Evolutionary conservation across 2,888 invertebrate species (phyloP).

Genomic region (Yponomeuta cagnagella): DNA sequence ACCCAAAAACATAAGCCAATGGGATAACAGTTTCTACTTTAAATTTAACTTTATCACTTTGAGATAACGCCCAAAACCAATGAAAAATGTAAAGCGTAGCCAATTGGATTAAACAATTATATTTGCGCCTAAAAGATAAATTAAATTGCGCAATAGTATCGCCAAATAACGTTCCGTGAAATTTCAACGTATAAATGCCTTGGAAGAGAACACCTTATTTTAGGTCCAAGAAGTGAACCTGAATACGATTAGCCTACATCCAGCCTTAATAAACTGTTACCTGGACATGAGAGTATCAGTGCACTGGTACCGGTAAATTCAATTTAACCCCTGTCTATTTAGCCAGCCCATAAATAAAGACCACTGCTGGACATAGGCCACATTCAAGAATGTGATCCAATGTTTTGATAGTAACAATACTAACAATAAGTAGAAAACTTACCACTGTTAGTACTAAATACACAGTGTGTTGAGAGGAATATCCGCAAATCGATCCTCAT

Average conservation of each 20-base stretch:
- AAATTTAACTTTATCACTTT: no score
- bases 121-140: no score
- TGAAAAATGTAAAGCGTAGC: no score
- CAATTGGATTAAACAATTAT: no score
- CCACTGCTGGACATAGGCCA: background rate
- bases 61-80: no score
- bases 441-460: background rate
- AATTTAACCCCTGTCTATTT: background rate
- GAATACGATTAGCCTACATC: slow-evolving; percentile 47
- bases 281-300: background rate
- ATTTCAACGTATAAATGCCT: background rate
- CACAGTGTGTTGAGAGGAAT: no score
- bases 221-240: slow-evolving; percentile 23
- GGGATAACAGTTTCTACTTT: no score
- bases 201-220: background rate
- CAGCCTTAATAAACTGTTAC: slow-evolving; percentile 13
- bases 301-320: background rate
- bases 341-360: background rate
- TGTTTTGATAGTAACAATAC: no score
- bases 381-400: no score
- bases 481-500: no score
- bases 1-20: no score
- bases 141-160: background rate
- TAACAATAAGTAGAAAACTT: background rate
- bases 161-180: background rate